Evolutionary conservation across 2,888 invertebrate species (phyloP).

Genomic region (Plusia festucae): DNA sequence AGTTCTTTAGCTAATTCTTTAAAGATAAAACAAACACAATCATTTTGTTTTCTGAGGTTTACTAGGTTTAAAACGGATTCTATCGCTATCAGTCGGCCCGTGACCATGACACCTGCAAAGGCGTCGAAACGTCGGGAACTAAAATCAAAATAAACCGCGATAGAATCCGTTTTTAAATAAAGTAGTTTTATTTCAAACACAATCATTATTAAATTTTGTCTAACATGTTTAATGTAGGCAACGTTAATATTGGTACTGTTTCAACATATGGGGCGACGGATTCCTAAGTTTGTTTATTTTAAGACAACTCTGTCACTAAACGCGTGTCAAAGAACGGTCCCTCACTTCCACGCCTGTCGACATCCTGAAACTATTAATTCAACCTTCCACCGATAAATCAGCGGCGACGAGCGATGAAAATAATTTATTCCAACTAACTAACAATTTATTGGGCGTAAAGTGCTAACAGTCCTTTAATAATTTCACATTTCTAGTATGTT

Average conservation of each 20-base stretch:
- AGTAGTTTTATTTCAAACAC: no score
- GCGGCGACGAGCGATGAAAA: slow-evolving; percentile 71
- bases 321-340: slow-evolving; percentile 58
- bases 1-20: background rate
- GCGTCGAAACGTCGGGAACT: no score
- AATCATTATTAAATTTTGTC: no score
- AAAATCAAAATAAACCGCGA: no score
- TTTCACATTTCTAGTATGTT: slow-evolving; percentile 36
- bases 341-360: slow-evolving; percentile 58
- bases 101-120: no score
- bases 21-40: background rate
- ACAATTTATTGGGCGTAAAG: slow-evolving; percentile 72
- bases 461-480: slow-evolving; percentile 68
- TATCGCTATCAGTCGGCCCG: no score
- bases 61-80: no score
- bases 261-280: slow-evolving; percentile 45
- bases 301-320: slow-evolving; percentile 62
- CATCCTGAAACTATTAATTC: slow-evolving; percentile 81
- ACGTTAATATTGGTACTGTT: slow-evolving; percentile 2
- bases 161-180: no score
- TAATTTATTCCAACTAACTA: slow-evolving; percentile 73
- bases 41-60: no score
- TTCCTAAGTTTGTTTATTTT: slow-evolving; percentile 66
- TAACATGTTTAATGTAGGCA: background rate
- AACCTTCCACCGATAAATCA: slow-evolving; percentile 73